phyloP scores from a whole-genome alignment of 53 echinoderm and acorn worm species.

The Patiria pectinifera region DNA sequence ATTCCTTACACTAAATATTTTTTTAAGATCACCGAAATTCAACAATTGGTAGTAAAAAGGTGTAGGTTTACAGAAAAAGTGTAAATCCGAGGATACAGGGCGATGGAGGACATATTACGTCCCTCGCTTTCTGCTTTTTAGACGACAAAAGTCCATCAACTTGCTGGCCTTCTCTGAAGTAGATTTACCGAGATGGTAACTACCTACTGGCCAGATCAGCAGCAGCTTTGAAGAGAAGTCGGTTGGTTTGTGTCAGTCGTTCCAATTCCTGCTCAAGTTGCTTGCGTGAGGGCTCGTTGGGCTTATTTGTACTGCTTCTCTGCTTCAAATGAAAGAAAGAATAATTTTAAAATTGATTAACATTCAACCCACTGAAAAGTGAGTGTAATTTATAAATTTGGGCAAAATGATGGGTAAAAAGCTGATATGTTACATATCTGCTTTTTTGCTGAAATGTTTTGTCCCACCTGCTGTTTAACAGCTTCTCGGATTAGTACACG shows the following conservation, averaged over 20 bases:
- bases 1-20: no score
- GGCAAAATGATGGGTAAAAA: background rate
- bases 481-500: background rate
- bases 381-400: no score
- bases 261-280: conserved; percentile 21
- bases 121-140: no score
- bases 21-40: no score
- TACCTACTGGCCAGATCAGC: conserved; percentile 1
- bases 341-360: no score
- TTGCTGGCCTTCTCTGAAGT: background rate
- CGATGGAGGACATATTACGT: no score
- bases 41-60: no score
- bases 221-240: conserved; percentile 42
- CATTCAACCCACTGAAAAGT: no score
- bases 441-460: background rate
- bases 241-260: conserved; percentile 31
- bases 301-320: background rate
- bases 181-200: background rate
- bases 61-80: no score
- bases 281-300: conserved; percentile 3
- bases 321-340: background rate
- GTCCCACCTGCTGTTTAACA: background rate
- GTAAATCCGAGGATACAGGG: no score
- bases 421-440: no score
- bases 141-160: no score